These are phyloP conservation scores for Drosophila pallidifrons DNA, from an alignment of 1,140 invertebrate species.

Conservation along the genomic window DNA sequence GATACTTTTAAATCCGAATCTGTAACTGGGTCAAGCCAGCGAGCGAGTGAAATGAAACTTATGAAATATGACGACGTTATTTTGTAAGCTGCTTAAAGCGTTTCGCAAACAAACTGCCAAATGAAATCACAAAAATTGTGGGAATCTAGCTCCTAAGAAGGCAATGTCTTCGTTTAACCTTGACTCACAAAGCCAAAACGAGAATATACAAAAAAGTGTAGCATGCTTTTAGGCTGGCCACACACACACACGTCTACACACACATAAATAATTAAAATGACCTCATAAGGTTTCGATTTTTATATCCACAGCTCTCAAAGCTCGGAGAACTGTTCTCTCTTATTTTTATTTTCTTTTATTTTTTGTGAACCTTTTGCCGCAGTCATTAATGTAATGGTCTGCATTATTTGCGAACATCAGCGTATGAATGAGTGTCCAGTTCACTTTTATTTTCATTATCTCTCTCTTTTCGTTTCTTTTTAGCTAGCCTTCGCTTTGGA, in stretches of 20 bases:
- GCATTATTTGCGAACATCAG: conserved; percentile 70
- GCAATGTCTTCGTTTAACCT: conserved; percentile 50
- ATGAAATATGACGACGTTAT: conserved; percentile 26
- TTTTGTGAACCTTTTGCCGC: conserved; percentile 57
- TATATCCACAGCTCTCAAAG: conserved; percentile 31
- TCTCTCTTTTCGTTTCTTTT: background rate
- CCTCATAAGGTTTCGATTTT: conserved; percentile 77
- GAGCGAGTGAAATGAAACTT: conserved; percentile 21
- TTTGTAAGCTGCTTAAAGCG: conserved; percentile 48
- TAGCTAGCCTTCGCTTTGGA: conserved; percentile 16
- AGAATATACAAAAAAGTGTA: conserved; percentile 25
- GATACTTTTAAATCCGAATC: conserved; percentile 36
- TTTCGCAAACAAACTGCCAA: conserved; percentile 52
- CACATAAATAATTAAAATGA: conserved; percentile 76
- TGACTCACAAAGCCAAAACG: conserved; percentile 40
- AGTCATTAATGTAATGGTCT: conserved; percentile 79
- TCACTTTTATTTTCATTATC: background rate
- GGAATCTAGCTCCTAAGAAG: conserved; percentile 25
- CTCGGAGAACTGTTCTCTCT: conserved; percentile 26
- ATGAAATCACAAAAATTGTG: conserved; percentile 54
- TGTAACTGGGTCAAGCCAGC: conserved; percentile 29
- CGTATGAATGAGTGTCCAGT: conserved; percentile 51
- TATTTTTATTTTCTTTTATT: conserved; percentile 9
- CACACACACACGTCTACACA: conserved; percentile 17
- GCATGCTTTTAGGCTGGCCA: conserved; percentile 53